phyloP scores from a whole-genome alignment of 2,797 vertebrate species.

The Siniperca obscura region DNA sequence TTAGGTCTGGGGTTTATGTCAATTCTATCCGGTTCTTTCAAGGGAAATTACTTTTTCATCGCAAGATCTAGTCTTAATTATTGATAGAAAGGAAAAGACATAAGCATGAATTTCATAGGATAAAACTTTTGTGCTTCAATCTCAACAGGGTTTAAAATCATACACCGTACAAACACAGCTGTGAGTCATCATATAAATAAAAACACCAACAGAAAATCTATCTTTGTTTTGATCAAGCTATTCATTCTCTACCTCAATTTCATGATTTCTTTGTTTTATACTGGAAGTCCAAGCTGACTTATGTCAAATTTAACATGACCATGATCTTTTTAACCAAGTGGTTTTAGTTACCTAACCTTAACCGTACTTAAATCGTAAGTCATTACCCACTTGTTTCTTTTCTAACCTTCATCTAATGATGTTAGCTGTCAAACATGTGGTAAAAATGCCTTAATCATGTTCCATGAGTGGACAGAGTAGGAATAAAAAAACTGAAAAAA shows the following conservation, averaged over 20 bases:
- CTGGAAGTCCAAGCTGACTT: background rate
- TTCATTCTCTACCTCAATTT: constrained; percentile 40
- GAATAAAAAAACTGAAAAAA: background rate
- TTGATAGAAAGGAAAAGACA: constrained; percentile 75
- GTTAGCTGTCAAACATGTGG: background rate
- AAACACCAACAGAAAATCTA: constrained; percentile 28
- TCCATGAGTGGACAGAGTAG: background rate
- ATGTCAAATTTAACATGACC: constrained; percentile 3
- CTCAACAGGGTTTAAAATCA: constrained; percentile 69
- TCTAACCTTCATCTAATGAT: background rate
- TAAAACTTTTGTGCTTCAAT: constrained; percentile 65
- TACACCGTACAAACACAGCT: constrained; percentile 58
- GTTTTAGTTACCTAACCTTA: constrained; percentile 1
- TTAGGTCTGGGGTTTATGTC: constrained; percentile 72
- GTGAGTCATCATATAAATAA: constrained; percentile 54
- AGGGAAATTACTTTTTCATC: constrained; percentile 82
- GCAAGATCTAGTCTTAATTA: constrained; percentile 80
- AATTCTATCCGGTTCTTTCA: constrained; percentile 74
- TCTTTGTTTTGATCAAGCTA: constrained; percentile 34
- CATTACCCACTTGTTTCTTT: constrained; percentile 4
- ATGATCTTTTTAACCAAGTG: constrained; percentile 1
- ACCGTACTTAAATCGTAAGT: background rate
- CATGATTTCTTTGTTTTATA: constrained; percentile 53
- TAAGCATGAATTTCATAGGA: constrained; percentile 68
- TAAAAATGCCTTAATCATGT: background rate